A percentile compares a stretch with the other conserved stretches of the same genome.
These are phyloP conservation scores for Macrosteles quadrilineatus DNA, from an alignment of 1,140 invertebrate genomes.

Conservation along the genomic window DNA sequence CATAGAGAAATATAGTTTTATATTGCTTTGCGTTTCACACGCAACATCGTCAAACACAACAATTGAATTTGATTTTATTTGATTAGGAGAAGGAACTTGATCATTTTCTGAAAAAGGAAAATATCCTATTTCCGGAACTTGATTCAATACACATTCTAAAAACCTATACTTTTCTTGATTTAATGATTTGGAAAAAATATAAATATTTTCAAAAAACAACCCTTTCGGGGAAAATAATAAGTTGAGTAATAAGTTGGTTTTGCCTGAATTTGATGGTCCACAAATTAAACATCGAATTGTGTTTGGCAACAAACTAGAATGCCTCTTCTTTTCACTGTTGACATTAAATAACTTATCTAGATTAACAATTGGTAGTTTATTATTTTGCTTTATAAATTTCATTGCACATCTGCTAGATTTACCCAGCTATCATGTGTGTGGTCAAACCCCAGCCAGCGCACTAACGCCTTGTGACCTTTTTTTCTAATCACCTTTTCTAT, in stretches of 20 bases:
- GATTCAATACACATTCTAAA: conserved; percentile 42
- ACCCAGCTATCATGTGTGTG: conserved; percentile 45
- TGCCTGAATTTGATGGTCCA: conserved; percentile 47
- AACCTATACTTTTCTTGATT: conserved; percentile 48
- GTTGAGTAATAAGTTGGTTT: conserved; percentile 48
- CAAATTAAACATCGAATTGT: conserved; percentile 43
- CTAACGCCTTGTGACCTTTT: conserved; percentile 45
- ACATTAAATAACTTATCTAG: background rate
- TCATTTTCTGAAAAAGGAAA: conserved; percentile 43
- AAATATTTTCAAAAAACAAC: conserved; percentile 49
- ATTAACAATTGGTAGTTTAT: background rate
- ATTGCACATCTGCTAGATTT: conserved; percentile 36
- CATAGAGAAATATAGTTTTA: conserved; percentile 49
- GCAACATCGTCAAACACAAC: conserved; percentile 51
- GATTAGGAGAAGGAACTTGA: conserved; percentile 39
- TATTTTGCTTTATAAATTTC: conserved; percentile 8
- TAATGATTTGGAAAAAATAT: conserved; percentile 49
- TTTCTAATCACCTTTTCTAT: conserved; percentile 45
- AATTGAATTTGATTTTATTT: conserved; percentile 44
- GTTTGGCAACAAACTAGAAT: conserved; percentile 40
- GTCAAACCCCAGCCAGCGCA: conserved; percentile 48
- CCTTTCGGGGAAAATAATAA: conserved; percentile 46
- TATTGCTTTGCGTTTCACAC: conserved; percentile 48
- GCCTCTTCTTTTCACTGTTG: conserved; percentile 28
- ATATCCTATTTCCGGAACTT: conserved; percentile 42